Evolutionary conservation across 2,113 vertebrate genomes (phyloP).

Genomic region (Semnopithecus entellus): DNA sequence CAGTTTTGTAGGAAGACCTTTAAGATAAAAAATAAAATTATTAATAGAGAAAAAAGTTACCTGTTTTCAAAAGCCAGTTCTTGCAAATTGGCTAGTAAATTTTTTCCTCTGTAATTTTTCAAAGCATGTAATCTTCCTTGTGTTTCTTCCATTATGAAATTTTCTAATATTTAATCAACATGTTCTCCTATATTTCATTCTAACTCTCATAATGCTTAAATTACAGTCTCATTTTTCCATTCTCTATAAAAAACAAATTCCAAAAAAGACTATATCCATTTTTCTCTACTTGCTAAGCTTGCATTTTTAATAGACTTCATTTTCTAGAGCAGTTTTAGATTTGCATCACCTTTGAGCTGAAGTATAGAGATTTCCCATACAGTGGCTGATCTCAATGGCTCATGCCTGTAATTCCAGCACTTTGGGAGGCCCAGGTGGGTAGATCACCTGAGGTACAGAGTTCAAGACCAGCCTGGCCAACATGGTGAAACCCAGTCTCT

Average conservation of each 20-base stretch:
- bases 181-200: not conserved
- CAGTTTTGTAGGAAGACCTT: not conserved
- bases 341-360: not conserved
- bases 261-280: not conserved
- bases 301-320: not conserved
- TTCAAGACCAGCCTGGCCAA: no score
- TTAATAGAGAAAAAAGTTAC: not conserved
- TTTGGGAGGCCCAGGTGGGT: no score
- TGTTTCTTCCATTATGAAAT: not conserved
- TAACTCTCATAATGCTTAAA: not conserved
- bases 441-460: no score
- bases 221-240: not conserved
- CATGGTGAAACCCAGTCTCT: no score
- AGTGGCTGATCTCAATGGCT: no score
- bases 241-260: not conserved
- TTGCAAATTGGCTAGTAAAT: not conserved
- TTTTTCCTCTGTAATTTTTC: not conserved
- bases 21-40: not conserved
- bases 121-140: not conserved
- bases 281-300: not conserved
- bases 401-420: no score
- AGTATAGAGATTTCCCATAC: not conserved
- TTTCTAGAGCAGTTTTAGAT: not conserved
- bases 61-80: not conserved
- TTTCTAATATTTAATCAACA: not conserved